Evolutionary conservation across 2,797 vertebrate genomes (phyloP).

Genomic region (Chanos chanos): DNA sequence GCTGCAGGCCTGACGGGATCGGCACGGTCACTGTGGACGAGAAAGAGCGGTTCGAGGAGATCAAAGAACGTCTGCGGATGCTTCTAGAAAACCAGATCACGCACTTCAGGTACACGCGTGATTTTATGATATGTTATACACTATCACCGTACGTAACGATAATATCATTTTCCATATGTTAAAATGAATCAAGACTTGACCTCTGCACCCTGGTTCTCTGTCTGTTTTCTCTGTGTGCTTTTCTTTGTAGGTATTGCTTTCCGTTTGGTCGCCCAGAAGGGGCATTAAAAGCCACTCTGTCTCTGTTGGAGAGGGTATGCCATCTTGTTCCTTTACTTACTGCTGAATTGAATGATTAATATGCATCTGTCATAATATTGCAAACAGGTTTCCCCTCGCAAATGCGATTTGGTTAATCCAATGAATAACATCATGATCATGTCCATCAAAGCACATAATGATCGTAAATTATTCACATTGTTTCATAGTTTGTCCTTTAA

Average conservation of each 20-base stretch:
- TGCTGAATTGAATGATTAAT: neutral
- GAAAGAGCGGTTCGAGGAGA: constrained; percentile 93
- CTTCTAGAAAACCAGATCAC: constrained; percentile 97
- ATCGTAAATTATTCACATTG: no score
- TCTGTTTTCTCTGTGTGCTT: neutral
- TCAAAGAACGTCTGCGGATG: constrained; percentile 94
- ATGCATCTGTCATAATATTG: no score
- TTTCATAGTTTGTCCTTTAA: no score
- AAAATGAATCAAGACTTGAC: no score
- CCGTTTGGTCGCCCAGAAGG: constrained; percentile 98
- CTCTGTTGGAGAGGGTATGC: constrained; percentile 91
- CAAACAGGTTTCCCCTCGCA: no score
- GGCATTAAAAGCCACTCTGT: constrained; percentile 94
- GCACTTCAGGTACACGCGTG: constrained; percentile 84
- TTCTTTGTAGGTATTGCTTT: constrained; percentile 88
- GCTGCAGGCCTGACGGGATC: constrained; percentile 90
- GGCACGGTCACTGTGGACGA: constrained; percentile 93
- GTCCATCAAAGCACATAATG: no score
- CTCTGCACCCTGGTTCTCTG: no score
- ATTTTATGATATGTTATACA: neutral
- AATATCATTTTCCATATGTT: no score
- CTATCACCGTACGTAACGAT: no score
- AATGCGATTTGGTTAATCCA: no score
- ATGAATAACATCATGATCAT: no score
- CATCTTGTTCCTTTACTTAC: neutral